Base-by-base conservation (phyloP, 2,888 invertebrate species). In the Pyrrhosoma nymphula region DNA sequence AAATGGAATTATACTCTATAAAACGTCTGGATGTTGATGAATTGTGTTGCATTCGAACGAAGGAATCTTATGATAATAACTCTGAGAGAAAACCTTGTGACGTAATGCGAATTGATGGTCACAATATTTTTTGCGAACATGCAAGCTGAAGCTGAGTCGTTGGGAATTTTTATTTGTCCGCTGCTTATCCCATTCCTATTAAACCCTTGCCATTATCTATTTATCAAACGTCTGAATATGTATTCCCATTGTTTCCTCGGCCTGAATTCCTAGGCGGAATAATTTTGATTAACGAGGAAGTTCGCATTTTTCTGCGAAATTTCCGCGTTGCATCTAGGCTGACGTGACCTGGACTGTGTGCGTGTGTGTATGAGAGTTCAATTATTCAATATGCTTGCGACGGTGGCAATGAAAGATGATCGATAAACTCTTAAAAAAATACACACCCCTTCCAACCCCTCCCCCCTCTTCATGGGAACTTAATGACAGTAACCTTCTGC, bases 331-430 rank as follows among this genome's bases (percentile, higher is more conserved):
- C 82, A 35, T 82, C 82, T 35, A 82, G 35, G 35, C 18, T 82
- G 82, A 35, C 82, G 82, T 82, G 82, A 82, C 82, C 82, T 35
- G 82, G 82, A 82, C 55, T 89, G 56, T 89, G 56, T 47, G 89
- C 23, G 89, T 89, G 56, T 39, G n/a, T 89, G n/a, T 89, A 39
- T 6, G 89, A 26, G 89, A 55, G 55, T 89, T 89, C 56, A n/a
- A 47, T 47, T 89, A 56, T 89, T 89, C 47, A 89, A 89, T 89
- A 89, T 89, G 47, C n/a, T 56, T 89, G 47, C 56, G n/a, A 89
- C 56, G 56, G 89, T 35, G 47, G 89, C 55, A 89, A 89, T 89
- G 89, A 89, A 89, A 55, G 89, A 56, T 89, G n/a, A 89, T 89
- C 82, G 56, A 89, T 89, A 47, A 89, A 56, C 56, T 89, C 89